phyloP scores from a whole-genome alignment of 2,888 invertebrate species.

The Melipona beecheii region DNA sequence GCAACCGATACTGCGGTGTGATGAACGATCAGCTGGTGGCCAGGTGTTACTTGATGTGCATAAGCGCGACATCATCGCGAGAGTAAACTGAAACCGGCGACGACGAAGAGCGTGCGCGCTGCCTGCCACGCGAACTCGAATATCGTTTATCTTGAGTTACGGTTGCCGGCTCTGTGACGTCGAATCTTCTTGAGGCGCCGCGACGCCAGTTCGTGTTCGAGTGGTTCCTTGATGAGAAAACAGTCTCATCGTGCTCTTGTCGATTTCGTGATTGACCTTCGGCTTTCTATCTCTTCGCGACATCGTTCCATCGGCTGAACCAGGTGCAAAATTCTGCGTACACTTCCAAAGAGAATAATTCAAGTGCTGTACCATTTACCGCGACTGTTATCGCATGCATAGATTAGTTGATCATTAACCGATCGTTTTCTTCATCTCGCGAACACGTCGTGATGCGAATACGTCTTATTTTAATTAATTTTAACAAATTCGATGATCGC shows the following conservation, averaged over 20 bases:
- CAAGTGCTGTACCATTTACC: background rate
- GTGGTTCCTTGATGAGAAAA: slow-evolving; percentile 43
- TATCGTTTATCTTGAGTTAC: slow-evolving; percentile 62
- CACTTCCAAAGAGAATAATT: background rate
- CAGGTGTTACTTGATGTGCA: slow-evolving; percentile 5
- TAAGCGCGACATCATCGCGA: slow-evolving; percentile 24
- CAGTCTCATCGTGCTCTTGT: slow-evolving; percentile 1
- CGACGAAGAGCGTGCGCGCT: slow-evolving; percentile 59
- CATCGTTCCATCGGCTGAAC: background rate
- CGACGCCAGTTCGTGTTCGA: slow-evolving; percentile 55
- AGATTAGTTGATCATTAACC: background rate
- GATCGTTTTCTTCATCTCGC: background rate
- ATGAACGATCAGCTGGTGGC: slow-evolving; percentile 34
- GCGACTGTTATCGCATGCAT: background rate
- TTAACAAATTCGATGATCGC: too few relatives aligned
- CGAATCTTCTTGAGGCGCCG: slow-evolving; percentile 40
- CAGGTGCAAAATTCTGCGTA: background rate
- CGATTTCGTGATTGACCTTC: background rate
- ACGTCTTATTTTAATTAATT: too few relatives aligned
- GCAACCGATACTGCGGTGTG: background rate
- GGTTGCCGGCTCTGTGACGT: slow-evolving; percentile 56
- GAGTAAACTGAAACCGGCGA: slow-evolving; percentile 43
- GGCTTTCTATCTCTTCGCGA: background rate
- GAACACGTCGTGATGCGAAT: background rate
- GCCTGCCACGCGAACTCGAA: slow-evolving; percentile 41